phyloP scores from a whole-genome alignment of 2,888 invertebrate species.

The Drosophila affinis region DNA sequence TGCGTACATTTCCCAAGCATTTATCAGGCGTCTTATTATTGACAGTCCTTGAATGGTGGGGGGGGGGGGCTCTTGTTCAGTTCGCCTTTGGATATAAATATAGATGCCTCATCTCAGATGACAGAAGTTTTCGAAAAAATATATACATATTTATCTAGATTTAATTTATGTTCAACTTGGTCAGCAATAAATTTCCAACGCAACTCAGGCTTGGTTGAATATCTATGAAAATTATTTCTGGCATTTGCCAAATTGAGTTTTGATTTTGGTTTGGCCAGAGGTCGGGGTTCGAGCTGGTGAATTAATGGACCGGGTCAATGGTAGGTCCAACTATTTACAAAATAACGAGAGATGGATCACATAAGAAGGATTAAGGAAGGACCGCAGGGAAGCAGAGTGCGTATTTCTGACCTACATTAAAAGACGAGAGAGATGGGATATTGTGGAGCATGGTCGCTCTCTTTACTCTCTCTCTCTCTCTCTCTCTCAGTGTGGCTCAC shows the following conservation, averaged over 20 bases:
- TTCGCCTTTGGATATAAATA: slow-evolving; percentile 29
- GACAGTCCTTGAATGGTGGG: slow-evolving; percentile 56
- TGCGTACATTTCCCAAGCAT: slow-evolving; percentile 67
- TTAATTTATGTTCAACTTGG: slow-evolving; percentile 53
- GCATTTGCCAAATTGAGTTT: slow-evolving; percentile 66
- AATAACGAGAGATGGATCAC: not conserved
- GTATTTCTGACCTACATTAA: too few species aligned
- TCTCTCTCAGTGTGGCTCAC: too few species aligned
- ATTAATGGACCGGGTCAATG: slow-evolving; percentile 8
- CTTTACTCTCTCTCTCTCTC: too few species aligned
- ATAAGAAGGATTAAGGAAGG: too few species aligned
- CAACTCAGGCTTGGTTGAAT: slow-evolving; percentile 52
- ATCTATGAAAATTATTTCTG: slow-evolving; percentile 44
- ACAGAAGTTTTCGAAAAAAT: slow-evolving; percentile 65
- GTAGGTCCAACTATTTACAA: not conserved
- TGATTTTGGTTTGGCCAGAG: slow-evolving; percentile 18
- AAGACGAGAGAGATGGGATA: too few species aligned
- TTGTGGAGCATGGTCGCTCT: too few species aligned
- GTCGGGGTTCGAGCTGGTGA: not conserved
- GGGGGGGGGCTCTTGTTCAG: not conserved
- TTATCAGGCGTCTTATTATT: slow-evolving; percentile 79
- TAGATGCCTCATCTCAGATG: slow-evolving; percentile 31
- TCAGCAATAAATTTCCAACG: slow-evolving; percentile 59
- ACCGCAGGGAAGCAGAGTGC: too few species aligned
- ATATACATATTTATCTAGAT: slow-evolving; percentile 36